phyloP scores from a whole-genome alignment of 2,888 invertebrate species.

The Agelastica alni region DNA sequence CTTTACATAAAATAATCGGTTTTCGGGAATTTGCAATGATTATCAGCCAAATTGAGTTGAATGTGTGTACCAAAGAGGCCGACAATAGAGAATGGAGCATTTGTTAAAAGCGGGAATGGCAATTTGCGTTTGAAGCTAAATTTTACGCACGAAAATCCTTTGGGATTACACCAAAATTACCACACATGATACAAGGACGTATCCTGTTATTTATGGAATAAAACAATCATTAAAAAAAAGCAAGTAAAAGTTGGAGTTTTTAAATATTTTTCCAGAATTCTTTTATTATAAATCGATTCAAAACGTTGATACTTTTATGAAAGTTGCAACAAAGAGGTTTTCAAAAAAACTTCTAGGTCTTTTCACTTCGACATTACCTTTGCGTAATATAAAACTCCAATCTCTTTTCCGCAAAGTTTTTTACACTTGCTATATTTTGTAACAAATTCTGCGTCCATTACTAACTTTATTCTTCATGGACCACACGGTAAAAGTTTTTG shows the following conservation, averaged over 20 bases:
- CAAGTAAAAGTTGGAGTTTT: too few species aligned
- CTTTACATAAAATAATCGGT: constrained; percentile 5
- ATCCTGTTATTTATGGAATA: too few species aligned
- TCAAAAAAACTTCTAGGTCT: too few species aligned
- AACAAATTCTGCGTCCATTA: neutral
- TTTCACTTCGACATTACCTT: too few species aligned
- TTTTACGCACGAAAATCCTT: constrained; percentile 3
- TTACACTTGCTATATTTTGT: neutral
- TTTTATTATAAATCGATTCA: too few species aligned
- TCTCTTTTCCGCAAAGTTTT: too few species aligned
- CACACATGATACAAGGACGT: too few species aligned
- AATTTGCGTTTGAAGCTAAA: constrained; percentile 5
- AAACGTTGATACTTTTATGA: too few species aligned
- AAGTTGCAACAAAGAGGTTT: too few species aligned
- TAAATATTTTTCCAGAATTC: too few species aligned
- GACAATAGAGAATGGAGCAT: constrained; percentile 10
- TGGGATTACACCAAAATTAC: constrained; percentile 10
- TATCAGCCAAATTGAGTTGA: constrained; percentile 12
- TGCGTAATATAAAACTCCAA: too few species aligned
- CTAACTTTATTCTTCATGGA: neutral
- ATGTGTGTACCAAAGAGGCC: constrained; percentile 13
- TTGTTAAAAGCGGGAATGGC: constrained; percentile 12
- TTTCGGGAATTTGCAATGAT: constrained; percentile 12
- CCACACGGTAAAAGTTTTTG: neutral
- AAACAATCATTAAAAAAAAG: too few species aligned